phyloP scores from a whole-genome alignment of 2,888 invertebrate species.

The Eupithecia subumbrata region DNA sequence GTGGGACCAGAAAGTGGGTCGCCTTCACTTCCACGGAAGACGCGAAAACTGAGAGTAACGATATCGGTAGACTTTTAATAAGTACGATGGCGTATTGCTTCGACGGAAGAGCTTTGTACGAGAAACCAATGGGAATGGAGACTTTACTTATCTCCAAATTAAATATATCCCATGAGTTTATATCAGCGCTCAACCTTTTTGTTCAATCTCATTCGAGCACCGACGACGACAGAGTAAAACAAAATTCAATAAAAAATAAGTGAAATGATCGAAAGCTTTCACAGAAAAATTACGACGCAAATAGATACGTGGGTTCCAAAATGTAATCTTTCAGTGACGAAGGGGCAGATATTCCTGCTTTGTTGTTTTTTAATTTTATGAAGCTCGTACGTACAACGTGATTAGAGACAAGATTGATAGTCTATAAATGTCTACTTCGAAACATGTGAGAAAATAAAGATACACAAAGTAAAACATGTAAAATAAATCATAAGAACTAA shows the following conservation, averaged over 20 bases:
- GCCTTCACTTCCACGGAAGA: conserved; percentile 56
- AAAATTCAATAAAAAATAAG: conserved; percentile 3
- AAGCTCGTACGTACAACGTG: conserved; percentile 11
- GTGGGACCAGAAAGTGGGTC: conserved; percentile 62
- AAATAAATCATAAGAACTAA: background rate
- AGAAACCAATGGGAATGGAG: conserved; percentile 1
- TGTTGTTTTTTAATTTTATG: conserved; percentile 20
- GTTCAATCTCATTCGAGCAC: conserved; percentile 1
- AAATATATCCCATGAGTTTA: conserved; percentile 4
- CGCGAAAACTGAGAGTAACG: conserved; percentile 25
- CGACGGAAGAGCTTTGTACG: background rate
- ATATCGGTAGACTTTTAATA: conserved; percentile 4
- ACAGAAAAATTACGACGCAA: background rate
- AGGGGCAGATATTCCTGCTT: conserved; percentile 6
- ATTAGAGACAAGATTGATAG: conserved; percentile 21
- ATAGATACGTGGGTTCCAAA: background rate
- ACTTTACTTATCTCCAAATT: conserved; percentile 4
- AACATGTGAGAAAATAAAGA: conserved; percentile 7
- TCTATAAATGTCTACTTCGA: conserved; percentile 22
- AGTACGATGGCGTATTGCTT: background rate
- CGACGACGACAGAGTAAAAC: background rate
- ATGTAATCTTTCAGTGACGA: background rate
- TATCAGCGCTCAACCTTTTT: conserved; percentile 8
- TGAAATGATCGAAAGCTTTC: conserved; percentile 11
- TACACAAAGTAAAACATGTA: background rate